A percentile compares a stretch with the other conserved stretches of the same genome.
These are phyloP conservation scores for Butorides virescens DNA, from an alignment of 2,113 vertebrate species.

Conservation along the genomic window DNA sequence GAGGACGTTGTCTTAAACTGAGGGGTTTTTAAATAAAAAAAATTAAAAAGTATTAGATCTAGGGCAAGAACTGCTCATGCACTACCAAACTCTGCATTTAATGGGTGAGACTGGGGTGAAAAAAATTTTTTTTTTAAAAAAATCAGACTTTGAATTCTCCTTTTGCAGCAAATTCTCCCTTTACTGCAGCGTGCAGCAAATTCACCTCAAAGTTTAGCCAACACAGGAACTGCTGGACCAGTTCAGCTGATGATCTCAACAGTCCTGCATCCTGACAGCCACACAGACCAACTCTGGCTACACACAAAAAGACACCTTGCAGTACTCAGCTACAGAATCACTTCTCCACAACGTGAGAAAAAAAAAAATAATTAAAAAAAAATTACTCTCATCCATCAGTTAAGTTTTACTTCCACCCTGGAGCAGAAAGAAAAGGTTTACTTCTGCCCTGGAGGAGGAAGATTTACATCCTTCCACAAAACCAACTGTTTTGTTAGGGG, in stretches of 20 bases:
- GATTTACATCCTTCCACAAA: not conserved
- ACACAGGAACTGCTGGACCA: not conserved
- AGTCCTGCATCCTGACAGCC: not conserved
- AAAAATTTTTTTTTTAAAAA: not conserved
- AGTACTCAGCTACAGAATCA: not conserved
- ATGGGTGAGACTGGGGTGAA: rapidly evolving
- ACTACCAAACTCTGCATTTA: not conserved
- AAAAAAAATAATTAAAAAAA: no score
- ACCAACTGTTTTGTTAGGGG: not conserved
- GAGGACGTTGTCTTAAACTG: not conserved
- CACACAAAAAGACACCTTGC: not conserved
- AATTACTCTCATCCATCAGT: not conserved
- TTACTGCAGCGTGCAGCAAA: not conserved
- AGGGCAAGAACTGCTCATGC: not conserved
- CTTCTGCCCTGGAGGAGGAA: not conserved
- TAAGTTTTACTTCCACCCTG: not conserved
- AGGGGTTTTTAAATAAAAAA: not conserved
- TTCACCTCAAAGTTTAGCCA: not conserved
- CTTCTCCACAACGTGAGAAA: not conserved
- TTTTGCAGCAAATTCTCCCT: not conserved
- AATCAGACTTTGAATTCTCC: not conserved
- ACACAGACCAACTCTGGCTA: not conserved
- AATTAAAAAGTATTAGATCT: not conserved
- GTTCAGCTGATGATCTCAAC: not conserved
- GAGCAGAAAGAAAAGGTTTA: not conserved